These are phyloP conservation scores for Semicossyphus pulcher DNA, from an alignment of 2,113 vertebrate species.

Conservation along the genomic window DNA sequence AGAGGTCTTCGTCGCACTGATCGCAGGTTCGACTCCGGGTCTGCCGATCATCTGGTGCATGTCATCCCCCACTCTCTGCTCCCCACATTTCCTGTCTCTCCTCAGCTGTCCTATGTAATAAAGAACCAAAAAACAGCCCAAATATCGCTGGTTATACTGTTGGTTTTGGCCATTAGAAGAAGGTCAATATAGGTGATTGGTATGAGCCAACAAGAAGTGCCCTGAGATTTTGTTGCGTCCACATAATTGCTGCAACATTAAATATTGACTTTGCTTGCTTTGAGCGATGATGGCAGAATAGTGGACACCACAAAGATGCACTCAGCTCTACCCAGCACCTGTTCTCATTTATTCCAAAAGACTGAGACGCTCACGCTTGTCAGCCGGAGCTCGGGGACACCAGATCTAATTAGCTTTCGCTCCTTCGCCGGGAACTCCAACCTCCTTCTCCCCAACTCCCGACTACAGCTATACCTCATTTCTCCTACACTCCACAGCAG, in stretches of 20 bases:
- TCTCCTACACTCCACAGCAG: conserved; percentile 34
- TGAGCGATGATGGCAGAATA: conserved; percentile 1
- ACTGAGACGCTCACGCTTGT: conserved; percentile 35
- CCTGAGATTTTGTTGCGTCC: neutral
- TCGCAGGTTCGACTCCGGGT: too few relatives aligned
- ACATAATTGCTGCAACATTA: conserved; percentile 13
- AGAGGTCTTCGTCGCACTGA: too few relatives aligned
- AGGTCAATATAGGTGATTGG: too few relatives aligned
- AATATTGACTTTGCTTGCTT: neutral
- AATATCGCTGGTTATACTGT: too few relatives aligned
- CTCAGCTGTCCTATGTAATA: too few relatives aligned
- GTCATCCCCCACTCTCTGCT: too few relatives aligned
- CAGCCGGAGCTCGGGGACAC: conserved; percentile 50
- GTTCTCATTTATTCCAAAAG: conserved; percentile 53
- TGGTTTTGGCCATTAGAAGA: too few relatives aligned
- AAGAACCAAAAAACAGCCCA: too few relatives aligned
- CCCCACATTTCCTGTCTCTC: too few relatives aligned
- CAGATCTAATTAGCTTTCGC: conserved; percentile 69
- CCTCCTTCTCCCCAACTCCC: conserved; percentile 27
- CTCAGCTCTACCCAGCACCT: conserved; percentile 48
- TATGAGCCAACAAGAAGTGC: too few relatives aligned
- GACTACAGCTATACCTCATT: conserved; percentile 57
- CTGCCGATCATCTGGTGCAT: too few relatives aligned
- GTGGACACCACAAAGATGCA: conserved; percentile 8
- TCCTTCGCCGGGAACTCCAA: conserved; percentile 41